Base-by-base conservation (phyloP, 2,888 invertebrate species). In the Erebia epiphron region DNA sequence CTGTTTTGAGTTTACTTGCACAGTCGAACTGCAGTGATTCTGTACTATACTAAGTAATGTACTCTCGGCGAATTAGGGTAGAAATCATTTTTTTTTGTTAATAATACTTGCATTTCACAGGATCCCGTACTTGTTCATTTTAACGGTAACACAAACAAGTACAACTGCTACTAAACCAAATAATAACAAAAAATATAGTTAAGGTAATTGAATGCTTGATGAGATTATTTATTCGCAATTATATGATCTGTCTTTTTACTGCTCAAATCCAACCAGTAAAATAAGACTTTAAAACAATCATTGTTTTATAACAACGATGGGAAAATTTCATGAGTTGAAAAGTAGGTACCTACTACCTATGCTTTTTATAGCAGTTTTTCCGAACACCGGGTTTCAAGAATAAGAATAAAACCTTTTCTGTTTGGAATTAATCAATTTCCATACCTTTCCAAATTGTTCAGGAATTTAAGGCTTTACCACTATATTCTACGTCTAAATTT, bases 241-340 rank as follows among this genome's bases (percentile, higher is more conserved):
- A 54, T 54, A 54, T 18, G 18, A 54, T 54, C 54, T 10, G 18
- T 16, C 14, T 58, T 35, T n/a, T 35, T 58, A 58, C 58, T 35
- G 35, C 35, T 58, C 1, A 11, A n/a, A 35, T 13, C 1, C 54
- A n/a, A 35, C 11, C 58, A 58, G 58, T 58, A 41, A n/a, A 35
- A 58, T 41, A 41, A 58, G n/a, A 9, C 14, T n/a, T 26, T 2
- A 58, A 35, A n/a, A 54, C 9, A 16, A 16, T 16, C 16, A 52
- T 16, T 52, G n/a, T 16, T 9, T 58, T 58, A 26, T 58, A 58
- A 58, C 35, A 35, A 35, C 41, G 58, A 35, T 41, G 58, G n/a
- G 54, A 54, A 54, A 54, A 9, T n/a, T 41, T 35, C n/a, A 35
- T 9, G 41, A 13, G n/a, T 58, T 35, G 9, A 58, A 58, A 58